Evolutionary conservation across 2,888 invertebrate genomes (phyloP).

Genomic region (Tachina grossa): DNA sequence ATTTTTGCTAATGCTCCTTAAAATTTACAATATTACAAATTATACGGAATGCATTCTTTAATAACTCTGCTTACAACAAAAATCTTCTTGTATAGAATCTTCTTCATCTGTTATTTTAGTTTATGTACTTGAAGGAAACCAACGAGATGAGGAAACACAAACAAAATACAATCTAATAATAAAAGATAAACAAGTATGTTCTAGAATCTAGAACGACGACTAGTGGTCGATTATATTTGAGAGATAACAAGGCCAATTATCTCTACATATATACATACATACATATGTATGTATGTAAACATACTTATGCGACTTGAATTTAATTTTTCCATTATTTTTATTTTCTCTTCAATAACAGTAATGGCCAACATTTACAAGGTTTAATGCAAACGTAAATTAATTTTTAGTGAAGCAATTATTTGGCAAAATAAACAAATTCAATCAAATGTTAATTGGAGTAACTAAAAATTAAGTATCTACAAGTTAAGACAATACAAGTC

Average conservation of each 20-base stretch:
- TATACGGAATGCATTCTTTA: conserved; percentile 13
- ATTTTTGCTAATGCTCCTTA: no score
- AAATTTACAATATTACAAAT: background rate
- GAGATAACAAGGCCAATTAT: conserved; percentile 64
- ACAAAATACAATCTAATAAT: conserved; percentile 38
- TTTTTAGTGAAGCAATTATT: background rate
- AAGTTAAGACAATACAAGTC: no score
- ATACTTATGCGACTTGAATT: conserved; percentile 1
- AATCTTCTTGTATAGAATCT: background rate
- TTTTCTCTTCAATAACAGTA: background rate
- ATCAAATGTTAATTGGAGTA: no score
- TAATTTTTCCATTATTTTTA: background rate
- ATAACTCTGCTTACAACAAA: conserved; percentile 1
- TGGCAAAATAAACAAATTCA: no score
- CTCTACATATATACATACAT: background rate
- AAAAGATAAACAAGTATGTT: conserved; percentile 52
- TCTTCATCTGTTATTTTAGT: conserved; percentile 26
- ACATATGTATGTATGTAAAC: no score
- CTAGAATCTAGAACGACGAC: conserved; percentile 18
- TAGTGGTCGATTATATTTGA: conserved; percentile 63
- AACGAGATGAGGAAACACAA: conserved; percentile 18
- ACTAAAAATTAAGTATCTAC: no score
- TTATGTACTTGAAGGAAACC: conserved; percentile 49
- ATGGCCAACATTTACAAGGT: background rate
- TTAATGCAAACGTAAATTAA: background rate